Evolutionary conservation across 1,140 invertebrate species (phyloP), one percentile per base, ranked within the genome.

Genomic region (Penaeus chinensis): DNA sequence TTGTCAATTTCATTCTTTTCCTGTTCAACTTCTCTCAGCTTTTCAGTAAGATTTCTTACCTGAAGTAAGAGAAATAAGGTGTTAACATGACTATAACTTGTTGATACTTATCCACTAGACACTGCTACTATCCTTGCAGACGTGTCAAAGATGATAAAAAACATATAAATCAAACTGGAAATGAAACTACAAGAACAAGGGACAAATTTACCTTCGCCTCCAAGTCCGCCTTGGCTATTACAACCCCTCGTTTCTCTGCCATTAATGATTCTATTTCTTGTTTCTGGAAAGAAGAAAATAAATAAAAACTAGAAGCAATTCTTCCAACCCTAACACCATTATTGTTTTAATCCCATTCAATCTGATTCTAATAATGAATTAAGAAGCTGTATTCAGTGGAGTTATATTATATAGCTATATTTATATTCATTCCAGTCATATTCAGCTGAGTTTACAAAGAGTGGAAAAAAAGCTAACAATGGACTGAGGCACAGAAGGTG

Each of bases 251-350:
- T 66, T 89, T 89, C 82, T 89, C 89, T 8, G 82, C 20, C 85
- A 89, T 63, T 13, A 87, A 76, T 2, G 85, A 62, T 61, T 89
- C 89, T 42, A 87, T 87, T 77, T 89, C 89, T 74, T 89, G 85
- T 32, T 85, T 74, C 89, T 89, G 89, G 22, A 65, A 60, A 71
- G 42, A 37, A 32, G 80, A n/a, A n/a, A 22, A 71, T 16, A 27
- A 22, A 3, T 20, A n/a, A 63, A 18, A 84, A 13, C 71, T 20
- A 18, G 24, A 42, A 62, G 4, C 24, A 16, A 24, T 62, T 81
- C 32, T 13, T 5, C 16, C 54, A 54, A 54, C 54, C 54, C 7
- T 42, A 42, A 42, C 37, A 42, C 37, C 4, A 42, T 42, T 3
- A 42, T 8, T 42, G 37, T 5, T 42, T 42, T 42, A 42, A 42